Evolutionary conservation across 2,113 vertebrate genomes (phyloP), one percentile per base, ranked within the genome.

Genomic region (Ancistrus triradiatus): DNA sequence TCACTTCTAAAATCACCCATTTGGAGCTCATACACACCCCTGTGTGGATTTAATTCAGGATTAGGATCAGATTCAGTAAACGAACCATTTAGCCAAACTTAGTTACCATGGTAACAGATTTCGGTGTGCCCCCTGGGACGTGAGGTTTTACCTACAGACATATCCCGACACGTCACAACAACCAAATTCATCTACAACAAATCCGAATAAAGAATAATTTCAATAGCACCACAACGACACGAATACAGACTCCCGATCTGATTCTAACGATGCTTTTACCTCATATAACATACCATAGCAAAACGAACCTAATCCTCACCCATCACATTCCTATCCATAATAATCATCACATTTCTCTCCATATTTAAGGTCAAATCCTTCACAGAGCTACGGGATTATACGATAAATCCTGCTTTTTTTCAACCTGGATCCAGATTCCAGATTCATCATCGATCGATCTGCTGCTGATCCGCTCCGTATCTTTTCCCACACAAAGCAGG

Each of bases 341-440:
- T 31, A 7, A 7, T 31, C 7, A 31, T 31, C 7, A 31, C 27
- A 31, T 31, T 31, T 31, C 3, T 31, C 3, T 31, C 7, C 27
- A 31, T 31, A 31, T 31, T 31, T 31, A 31, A 3, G 7, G 27
- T 31, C 7, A 31, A 3, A 31, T 31, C 27, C 3, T 31, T 4
- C 27, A 31, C 27, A 4, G 27, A 31, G 27, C 27, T 31, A 31
- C 7, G 7, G 3, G 27, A 31, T 4, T 31, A 7, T 31, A 31
- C 27, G 7, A 31, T 31, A 3, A 24, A 10, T n/a, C 8, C 21
- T 25, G 48, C 15, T 56, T 47, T 70, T n/a, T n/a, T n/a, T n/a
- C n/a, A n/a, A 70, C 68, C 68, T 63, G 51, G 62, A 63, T 38
- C 22, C 51, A 1, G 51, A 22, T 19, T 62, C 59, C 59, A 69